These are phyloP conservation scores for Drosophila funebris DNA, from an alignment of 1,140 invertebrate genomes.

Conservation along the genomic window DNA sequence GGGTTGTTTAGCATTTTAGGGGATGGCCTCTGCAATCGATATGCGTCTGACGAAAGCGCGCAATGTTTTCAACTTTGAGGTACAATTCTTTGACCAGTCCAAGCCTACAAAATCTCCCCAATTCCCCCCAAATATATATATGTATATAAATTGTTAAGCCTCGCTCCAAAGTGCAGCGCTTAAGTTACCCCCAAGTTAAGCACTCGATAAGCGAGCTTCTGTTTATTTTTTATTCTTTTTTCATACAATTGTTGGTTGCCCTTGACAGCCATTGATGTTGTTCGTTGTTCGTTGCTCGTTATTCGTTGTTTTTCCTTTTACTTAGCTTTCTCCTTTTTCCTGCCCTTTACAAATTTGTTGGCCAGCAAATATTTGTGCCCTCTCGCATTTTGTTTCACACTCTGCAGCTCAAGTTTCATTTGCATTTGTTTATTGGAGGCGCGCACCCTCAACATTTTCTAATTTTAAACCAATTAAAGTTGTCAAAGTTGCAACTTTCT, in stretches of 20 bases:
- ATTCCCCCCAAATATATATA: not conserved
- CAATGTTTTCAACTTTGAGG: conserved; percentile 49
- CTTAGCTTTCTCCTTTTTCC: not conserved
- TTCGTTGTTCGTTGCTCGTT: conserved; percentile 12
- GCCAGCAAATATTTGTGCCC: not conserved
- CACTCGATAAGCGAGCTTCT: conserved; percentile 65
- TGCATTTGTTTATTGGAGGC: conserved; percentile 57
- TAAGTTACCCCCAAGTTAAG: conserved; percentile 55
- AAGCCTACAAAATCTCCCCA: conserved; percentile 1
- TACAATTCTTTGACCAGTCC: conserved; percentile 59
- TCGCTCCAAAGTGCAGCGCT: conserved; percentile 23
- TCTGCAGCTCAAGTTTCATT: conserved; percentile 34
- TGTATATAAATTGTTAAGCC: conserved; percentile 9
- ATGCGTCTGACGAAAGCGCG: conserved; percentile 22
- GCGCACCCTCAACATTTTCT: conserved; percentile 41
- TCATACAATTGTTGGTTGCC: conserved; percentile 51
- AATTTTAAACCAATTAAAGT: conserved; percentile 81
- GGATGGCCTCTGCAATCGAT: conserved; percentile 67
- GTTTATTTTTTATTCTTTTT: conserved; percentile 42
- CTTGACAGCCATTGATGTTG: conserved; percentile 72
- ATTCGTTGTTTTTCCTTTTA: not conserved
- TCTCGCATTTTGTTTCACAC: conserved; percentile 52
- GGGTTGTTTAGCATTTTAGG: conserved; percentile 69
- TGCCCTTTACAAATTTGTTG: not conserved
- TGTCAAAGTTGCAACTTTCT: conserved; percentile 64